Conservation (phyloP, 2,113 vertebrate species). For the Lutjanus erythropterus region DNA sequence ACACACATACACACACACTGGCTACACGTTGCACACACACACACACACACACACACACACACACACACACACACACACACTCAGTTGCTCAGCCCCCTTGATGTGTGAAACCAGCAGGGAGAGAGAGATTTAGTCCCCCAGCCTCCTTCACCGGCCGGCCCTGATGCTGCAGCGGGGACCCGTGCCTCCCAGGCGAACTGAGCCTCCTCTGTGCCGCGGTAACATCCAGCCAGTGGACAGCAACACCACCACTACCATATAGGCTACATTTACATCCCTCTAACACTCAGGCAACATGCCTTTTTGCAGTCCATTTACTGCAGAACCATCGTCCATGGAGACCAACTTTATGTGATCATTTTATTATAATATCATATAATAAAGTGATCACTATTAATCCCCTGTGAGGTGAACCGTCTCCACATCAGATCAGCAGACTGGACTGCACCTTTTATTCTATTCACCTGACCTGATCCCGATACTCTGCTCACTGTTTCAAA, state of each 20-base stretch:
- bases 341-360: no score
- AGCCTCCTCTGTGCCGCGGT: constrained; percentile 6
- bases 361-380: no score
- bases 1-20: constrained; percentile 21
- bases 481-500: neutral
- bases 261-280: neutral
- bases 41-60: constrained; percentile 23
- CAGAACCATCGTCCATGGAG: no score
- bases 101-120: constrained; percentile 32
- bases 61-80: constrained; percentile 4
- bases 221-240: neutral
- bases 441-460: neutral
- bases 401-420: neutral
- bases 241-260: neutral
- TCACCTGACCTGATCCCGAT: neutral
- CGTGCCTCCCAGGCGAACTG: neutral
- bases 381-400: neutral
- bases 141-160: constrained; percentile 54
- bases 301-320: neutral
- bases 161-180: constrained; percentile 69
- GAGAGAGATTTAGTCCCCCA: constrained; percentile 10
- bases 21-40: constrained; percentile 10
- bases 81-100: constrained; percentile 28
- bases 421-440: neutral
- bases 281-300: neutral